A percentile compares a stretch with the other conserved stretches of the same genome.
These are phyloP conservation scores for Thinocorus orbignyianus DNA, from an alignment of 2,113 vertebrate species.

Conservation along the genomic window DNA sequence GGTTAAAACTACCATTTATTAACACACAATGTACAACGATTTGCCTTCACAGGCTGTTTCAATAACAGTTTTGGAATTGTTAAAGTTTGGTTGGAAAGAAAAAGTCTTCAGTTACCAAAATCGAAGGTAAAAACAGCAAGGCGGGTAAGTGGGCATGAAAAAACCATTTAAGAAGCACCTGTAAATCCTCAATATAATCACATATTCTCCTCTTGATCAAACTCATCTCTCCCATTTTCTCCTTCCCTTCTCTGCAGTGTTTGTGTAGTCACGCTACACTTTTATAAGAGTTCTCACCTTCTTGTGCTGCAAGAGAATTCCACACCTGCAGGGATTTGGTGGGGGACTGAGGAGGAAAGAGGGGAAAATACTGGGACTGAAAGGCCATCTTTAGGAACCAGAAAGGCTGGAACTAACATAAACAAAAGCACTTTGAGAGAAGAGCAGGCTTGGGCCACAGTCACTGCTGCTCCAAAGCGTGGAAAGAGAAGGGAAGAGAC, in stretches of 20 bases:
- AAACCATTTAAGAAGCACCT: background rate
- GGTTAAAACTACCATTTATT: background rate
- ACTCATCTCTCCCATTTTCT: background rate
- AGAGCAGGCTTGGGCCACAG: background rate
- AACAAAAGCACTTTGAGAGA: background rate
- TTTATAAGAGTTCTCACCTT: background rate
- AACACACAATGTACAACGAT: background rate
- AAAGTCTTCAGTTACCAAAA: background rate
- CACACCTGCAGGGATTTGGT: accelerated
- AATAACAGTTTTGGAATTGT: background rate
- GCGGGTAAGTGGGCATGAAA: background rate
- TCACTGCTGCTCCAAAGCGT: background rate
- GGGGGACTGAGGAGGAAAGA: background rate
- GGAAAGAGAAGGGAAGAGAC: background rate
- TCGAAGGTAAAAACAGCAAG: background rate
- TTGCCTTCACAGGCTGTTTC: background rate
- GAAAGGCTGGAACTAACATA: background rate
- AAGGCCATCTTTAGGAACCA: background rate
- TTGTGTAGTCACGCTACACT: background rate
- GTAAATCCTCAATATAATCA: background rate
- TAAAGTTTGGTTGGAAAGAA: background rate
- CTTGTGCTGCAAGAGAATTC: background rate
- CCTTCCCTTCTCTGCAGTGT: background rate
- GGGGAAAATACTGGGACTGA: background rate
- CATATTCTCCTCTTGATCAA: background rate